phyloP scores from a whole-genome alignment of 2,113 vertebrate genomes.

The Synodontis membranacea region DNA sequence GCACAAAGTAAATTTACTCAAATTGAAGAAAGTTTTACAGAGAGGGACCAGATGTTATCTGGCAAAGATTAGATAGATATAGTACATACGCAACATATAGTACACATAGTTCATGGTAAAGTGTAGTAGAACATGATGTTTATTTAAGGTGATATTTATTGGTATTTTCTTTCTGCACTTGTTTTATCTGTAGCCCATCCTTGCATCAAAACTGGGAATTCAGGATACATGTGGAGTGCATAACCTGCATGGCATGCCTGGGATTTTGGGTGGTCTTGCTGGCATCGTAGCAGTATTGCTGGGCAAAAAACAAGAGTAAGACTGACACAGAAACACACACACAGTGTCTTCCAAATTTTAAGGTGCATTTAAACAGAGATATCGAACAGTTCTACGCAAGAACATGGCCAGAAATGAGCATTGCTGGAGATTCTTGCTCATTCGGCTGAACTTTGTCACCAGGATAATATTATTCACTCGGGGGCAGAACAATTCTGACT shows the following conservation, averaged over 20 bases:
- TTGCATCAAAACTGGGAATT: constrained; percentile 81
- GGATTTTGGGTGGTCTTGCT: constrained; percentile 84
- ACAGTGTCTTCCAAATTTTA: not conserved
- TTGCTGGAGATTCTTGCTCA: not conserved
- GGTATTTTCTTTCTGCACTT: not conserved
- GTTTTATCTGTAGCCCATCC: constrained; percentile 76
- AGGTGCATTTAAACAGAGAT: not conserved
- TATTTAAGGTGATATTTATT: constrained; percentile 4
- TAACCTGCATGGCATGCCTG: constrained; percentile 95
- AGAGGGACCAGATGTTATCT: no score
- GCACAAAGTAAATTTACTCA: no score
- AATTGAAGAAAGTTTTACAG: no score
- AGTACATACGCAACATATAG: no score
- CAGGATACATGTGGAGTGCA: constrained; percentile 96
- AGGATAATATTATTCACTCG: not conserved
- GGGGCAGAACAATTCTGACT: not conserved
- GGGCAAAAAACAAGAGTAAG: constrained; percentile 62
- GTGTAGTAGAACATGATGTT: not conserved
- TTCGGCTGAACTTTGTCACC: not conserved
- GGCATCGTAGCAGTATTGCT: constrained; percentile 77
- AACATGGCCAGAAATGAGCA: not conserved
- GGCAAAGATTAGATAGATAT: no score
- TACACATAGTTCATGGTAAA: not conserved
- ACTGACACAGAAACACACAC: constrained; percentile 2
- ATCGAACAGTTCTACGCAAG: not conserved